Evolutionary conservation across 2,797 vertebrate genomes (phyloP).

Genomic region (Oreonectes daqikongensis): DNA sequence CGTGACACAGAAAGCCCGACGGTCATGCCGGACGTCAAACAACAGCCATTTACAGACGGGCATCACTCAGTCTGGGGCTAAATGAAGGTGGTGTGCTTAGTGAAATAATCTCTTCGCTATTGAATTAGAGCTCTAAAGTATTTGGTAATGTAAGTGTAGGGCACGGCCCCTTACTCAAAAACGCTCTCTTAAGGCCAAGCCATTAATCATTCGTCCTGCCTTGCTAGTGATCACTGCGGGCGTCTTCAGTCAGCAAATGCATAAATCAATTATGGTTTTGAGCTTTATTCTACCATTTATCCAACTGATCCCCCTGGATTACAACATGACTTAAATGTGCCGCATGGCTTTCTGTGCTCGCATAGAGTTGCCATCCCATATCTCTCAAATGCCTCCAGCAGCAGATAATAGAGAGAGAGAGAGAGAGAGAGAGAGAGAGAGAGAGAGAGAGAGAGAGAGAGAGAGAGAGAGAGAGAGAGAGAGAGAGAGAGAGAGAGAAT

Average conservation of each 20-base stretch:
- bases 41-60: constrained; percentile 25
- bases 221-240: constrained; percentile 74
- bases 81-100: constrained; percentile 56
- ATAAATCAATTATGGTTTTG: constrained; percentile 86
- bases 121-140: constrained; percentile 61
- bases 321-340: constrained; percentile 74
- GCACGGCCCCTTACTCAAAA: constrained; percentile 54
- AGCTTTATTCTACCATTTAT: constrained; percentile 81
- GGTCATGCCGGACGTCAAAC: constrained; percentile 26
- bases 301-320: constrained; percentile 81
- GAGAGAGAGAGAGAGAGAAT: constrained; percentile 15
- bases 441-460: constrained; percentile 16
- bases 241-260: constrained; percentile 81
- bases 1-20: constrained; percentile 36
- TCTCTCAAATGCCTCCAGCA: constrained; percentile 48
- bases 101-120: constrained; percentile 67
- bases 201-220: constrained; percentile 76
- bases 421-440: constrained; percentile 18
- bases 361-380: constrained; percentile 56
- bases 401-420: constrained; percentile 47
- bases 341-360: constrained; percentile 59
- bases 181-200: constrained; percentile 54
- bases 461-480: constrained; percentile 5
- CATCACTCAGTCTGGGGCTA: constrained; percentile 33
- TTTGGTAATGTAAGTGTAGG: constrained; percentile 56